Conservation (phyloP, 2,888 invertebrate species). For the Oscheius onirici region DNA sequence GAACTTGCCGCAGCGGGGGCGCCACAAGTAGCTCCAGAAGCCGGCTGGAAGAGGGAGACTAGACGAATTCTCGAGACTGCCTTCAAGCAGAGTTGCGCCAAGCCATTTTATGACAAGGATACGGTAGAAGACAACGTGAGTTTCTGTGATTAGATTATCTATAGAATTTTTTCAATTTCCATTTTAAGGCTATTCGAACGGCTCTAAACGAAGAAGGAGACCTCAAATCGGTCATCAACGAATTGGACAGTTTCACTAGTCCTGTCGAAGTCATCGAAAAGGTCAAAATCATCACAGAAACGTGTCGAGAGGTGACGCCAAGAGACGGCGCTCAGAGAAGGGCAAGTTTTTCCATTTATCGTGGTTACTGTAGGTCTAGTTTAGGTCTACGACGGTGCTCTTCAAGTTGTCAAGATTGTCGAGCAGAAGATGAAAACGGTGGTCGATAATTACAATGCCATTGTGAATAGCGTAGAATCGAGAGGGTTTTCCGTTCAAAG, state of each 20-base stretch:
- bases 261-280: slow-evolving; percentile 18
- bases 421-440: slow-evolving; percentile 25
- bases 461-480: too few relatives aligned
- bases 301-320: slow-evolving; percentile 6
- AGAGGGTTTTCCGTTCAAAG: too few relatives aligned
- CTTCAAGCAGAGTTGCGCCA: slow-evolving; percentile 28
- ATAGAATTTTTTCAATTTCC: too few relatives aligned
- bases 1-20: background rate
- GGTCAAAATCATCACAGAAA: slow-evolving; percentile 6
- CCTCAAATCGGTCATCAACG: slow-evolving; percentile 17
- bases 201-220: slow-evolving; percentile 27
- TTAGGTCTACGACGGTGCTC: slow-evolving; percentile 6
- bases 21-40: background rate
- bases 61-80: slow-evolving; percentile 8
- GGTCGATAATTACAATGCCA: slow-evolving; percentile 3
- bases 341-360: background rate
- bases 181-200: slow-evolving; percentile 23
- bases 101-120: slow-evolving; percentile 23
- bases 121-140: slow-evolving; percentile 1
- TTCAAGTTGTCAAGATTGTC: slow-evolving; percentile 8
- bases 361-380: background rate
- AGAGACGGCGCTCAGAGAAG: slow-evolving; percentile 21
- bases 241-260: background rate
- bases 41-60: slow-evolving; percentile 36
- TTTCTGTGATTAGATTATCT: too few relatives aligned